Percentiles rank a stretch among this genome's conserved stretches.
Evolutionary conservation across 1,140 invertebrate genomes (phyloP).

Genomic region (Brachionus sp.): DNA sequence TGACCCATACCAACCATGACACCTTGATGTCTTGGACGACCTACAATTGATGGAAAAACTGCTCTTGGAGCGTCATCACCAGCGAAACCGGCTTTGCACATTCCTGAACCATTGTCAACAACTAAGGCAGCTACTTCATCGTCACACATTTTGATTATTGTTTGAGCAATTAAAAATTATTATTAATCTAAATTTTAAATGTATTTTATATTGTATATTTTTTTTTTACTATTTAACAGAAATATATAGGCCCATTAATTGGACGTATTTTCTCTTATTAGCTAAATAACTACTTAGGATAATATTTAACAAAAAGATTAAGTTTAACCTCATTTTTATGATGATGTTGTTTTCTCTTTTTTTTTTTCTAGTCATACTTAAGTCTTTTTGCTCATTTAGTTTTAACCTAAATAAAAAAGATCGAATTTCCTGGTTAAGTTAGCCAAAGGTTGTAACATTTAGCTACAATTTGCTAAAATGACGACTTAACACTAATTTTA

Average conservation of each 20-base stretch:
- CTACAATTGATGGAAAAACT: too few relatives aligned
- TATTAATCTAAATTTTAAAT: constrained; percentile 4
- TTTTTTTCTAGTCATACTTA: neutral
- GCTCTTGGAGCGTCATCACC: constrained; percentile 78
- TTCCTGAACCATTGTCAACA: constrained; percentile 78
- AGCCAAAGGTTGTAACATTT: constrained; percentile 38
- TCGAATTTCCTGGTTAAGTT: constrained; percentile 31
- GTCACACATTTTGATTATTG: constrained; percentile 71
- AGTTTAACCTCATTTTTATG: constrained; percentile 19
- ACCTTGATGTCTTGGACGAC: too few relatives aligned
- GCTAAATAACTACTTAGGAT: constrained; percentile 28
- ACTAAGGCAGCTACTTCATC: constrained; percentile 79
- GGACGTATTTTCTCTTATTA: constrained; percentile 29
- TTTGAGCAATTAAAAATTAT: constrained; percentile 27
- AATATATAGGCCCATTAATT: neutral
- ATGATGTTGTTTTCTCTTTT: neutral
- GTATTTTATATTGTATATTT: neutral
- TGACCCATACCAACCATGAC: too few relatives aligned
- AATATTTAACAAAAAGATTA: constrained; percentile 39
- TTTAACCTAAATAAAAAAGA: neutral
- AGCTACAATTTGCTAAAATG: neutral
- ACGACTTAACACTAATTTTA: neutral
- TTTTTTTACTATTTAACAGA: neutral
- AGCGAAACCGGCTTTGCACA: constrained; percentile 82
- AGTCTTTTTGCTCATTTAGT: neutral